Conservation (phyloP, 2,113 vertebrate genomes). For the Notechis scutatus region DNA sequence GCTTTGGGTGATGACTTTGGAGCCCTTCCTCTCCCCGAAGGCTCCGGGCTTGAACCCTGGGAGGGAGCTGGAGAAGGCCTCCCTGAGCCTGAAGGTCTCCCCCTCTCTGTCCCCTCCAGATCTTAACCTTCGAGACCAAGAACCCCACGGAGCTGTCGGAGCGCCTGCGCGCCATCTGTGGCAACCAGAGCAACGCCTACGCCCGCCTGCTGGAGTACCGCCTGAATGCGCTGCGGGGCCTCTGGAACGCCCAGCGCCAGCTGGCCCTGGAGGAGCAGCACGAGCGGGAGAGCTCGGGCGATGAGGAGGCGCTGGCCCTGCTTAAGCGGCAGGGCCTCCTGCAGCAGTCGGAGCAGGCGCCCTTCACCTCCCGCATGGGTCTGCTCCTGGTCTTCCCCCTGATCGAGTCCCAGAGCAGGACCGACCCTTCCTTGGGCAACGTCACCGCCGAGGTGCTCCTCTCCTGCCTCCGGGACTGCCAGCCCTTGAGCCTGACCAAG, state of each 20-base stretch:
- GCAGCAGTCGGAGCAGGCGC: constrained; percentile 92
- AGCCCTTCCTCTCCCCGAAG: background rate
- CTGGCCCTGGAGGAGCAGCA: constrained; percentile 96
- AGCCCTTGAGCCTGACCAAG: constrained; percentile 96
- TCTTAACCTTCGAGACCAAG: constrained; percentile 96
- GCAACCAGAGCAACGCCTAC: constrained; percentile 97
- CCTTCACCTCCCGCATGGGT: constrained; percentile 93
- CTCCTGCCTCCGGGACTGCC: constrained; percentile 94
- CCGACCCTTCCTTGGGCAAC: constrained; percentile 93
- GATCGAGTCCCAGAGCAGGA: constrained; percentile 93
- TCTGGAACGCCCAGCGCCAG: constrained; percentile 97
- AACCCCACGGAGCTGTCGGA: constrained; percentile 89
- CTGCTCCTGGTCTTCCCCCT: constrained; percentile 94
- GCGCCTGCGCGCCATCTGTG: constrained; percentile 90
- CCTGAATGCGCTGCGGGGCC: constrained; percentile 91
- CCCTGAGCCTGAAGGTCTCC: background rate
- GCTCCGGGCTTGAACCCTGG: background rate
- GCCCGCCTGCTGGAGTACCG: constrained; percentile 94
- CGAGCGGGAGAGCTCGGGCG: constrained; percentile 86
- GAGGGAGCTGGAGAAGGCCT: fast-evolving
- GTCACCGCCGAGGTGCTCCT: constrained; percentile 96
- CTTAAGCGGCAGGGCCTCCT: constrained; percentile 93
- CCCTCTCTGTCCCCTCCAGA: constrained; percentile 66
- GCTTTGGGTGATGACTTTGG: background rate
- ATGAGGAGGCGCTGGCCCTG: constrained; percentile 90